Percentiles rank a stretch among this genome's conserved stretches.
Evolutionary conservation across 2,797 vertebrate species (phyloP).

Genomic region (Lateolabrax maculatus): DNA sequence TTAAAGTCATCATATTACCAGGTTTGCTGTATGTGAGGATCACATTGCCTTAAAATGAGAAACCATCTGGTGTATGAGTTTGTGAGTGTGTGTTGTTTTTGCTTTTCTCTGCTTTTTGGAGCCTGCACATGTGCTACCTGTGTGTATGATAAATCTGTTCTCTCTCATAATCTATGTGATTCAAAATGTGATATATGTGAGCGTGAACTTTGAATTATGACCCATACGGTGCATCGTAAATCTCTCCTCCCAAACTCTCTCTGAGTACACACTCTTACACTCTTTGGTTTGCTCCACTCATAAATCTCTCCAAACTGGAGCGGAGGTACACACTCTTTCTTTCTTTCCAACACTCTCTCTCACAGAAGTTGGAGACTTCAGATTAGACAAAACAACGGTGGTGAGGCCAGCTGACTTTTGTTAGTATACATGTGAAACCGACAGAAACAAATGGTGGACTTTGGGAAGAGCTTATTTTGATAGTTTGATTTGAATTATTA

Average conservation of each 20-base stretch:
- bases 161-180: constrained; percentile 88
- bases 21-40: constrained; percentile 45
- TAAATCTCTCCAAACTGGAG: constrained; percentile 86
- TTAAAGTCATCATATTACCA: constrained; percentile 52
- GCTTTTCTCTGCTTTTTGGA: constrained; percentile 74
- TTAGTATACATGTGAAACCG: constrained; percentile 34
- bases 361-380: constrained; percentile 73
- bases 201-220: constrained; percentile 89
- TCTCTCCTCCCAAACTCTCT: constrained; percentile 86
- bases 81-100: constrained; percentile 70
- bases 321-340: constrained; percentile 71
- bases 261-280: constrained; percentile 82
- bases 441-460: constrained; percentile 2
- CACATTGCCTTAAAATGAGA: constrained; percentile 59
- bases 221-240: constrained; percentile 84
- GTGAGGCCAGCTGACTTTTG: constrained; percentile 59
- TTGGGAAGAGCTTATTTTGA: not conserved
- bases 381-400: constrained; percentile 69
- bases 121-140: constrained; percentile 83
- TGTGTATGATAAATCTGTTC: constrained; percentile 87
- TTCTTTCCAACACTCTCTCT: constrained; percentile 43
- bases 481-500: constrained; percentile 15
- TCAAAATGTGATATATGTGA: constrained; percentile 89
- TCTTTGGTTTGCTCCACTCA: constrained; percentile 81
- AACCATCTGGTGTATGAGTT: constrained; percentile 72